Conservation (phyloP, 2,888 invertebrate genomes). For the Drosophila prolongata region DNA sequence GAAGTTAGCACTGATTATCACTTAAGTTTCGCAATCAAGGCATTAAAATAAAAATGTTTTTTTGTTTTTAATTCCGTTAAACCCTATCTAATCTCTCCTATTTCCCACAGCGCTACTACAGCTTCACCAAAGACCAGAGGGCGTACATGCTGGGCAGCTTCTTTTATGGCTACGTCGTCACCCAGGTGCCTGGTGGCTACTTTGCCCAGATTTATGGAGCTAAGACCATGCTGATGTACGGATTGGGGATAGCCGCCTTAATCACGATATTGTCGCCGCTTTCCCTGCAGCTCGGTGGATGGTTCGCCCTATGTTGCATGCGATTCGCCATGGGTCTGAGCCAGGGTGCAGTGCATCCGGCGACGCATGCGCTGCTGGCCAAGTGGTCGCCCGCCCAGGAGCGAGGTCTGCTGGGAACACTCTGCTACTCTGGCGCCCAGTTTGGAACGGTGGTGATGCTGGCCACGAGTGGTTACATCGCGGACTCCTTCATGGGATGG, state of each 20-base stretch:
- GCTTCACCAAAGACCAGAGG: conserved; percentile 86
- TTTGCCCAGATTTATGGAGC: conserved; percentile 90
- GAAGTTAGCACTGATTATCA: background rate
- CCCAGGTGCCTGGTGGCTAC: conserved; percentile 88
- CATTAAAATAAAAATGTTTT: background rate
- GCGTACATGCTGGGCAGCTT: conserved; percentile 88
- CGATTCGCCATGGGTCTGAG: conserved; percentile 89
- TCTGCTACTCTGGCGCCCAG: conserved; percentile 90
- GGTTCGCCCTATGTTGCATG: conserved; percentile 86
- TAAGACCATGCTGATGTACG: conserved; percentile 86
- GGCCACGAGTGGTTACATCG: conserved; percentile 89
- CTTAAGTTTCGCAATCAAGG: background rate
- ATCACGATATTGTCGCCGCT: conserved; percentile 89
- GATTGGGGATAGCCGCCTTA: conserved; percentile 87
- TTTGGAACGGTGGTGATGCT: conserved; percentile 92
- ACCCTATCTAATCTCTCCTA: background rate
- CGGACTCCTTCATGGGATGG: conserved; percentile 90
- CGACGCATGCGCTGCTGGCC: conserved; percentile 88
- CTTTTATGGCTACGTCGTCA: conserved; percentile 88
- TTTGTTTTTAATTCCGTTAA: no score
- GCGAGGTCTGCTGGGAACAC: conserved; percentile 88
- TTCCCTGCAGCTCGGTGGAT: conserved; percentile 88
- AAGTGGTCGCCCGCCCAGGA: conserved; percentile 90
- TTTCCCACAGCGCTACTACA: conserved; percentile 85
- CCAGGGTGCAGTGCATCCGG: conserved; percentile 89